Evolutionary conservation across 2,888 invertebrate genomes (phyloP).

Genomic region (Eueremaeus valkanovi): DNA sequence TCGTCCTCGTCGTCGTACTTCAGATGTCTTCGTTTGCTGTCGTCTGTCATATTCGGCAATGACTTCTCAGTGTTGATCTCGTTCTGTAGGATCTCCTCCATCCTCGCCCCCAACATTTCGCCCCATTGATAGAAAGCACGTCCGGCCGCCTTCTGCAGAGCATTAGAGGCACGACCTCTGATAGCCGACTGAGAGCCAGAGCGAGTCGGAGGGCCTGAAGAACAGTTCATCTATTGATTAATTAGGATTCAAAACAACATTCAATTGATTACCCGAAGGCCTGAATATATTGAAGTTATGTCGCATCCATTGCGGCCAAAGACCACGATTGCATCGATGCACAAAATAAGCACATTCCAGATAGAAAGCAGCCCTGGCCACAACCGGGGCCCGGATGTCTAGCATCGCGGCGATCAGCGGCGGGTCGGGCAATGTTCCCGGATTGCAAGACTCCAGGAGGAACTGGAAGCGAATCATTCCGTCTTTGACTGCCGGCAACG

Average conservation of each 20-base stretch:
- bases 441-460: slow-evolving; percentile 88
- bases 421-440: slow-evolving; percentile 93
- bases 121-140: slow-evolving; percentile 98
- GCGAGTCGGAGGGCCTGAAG: slow-evolving; percentile 22
- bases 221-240: not conserved
- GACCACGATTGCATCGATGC: slow-evolving; percentile 94
- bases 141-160: slow-evolving; percentile 72
- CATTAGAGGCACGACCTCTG: slow-evolving; percentile 37
- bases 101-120: slow-evolving; percentile 79
- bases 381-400: slow-evolving; percentile 90
- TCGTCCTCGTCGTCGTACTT: slow-evolving; percentile 59
- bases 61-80: slow-evolving; percentile 57
- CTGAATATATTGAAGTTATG: slow-evolving; percentile 71
- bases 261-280: slow-evolving; percentile 68
- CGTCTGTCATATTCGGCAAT: slow-evolving; percentile 26
- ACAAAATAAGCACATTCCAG: slow-evolving; percentile 95
- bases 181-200: slow-evolving; percentile 36
- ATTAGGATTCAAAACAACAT: not conserved
- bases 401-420: slow-evolving; percentile 88
- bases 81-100: slow-evolving; percentile 83
- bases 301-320: slow-evolving; percentile 98
- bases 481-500: slow-evolving; percentile 65
- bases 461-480: slow-evolving; percentile 88
- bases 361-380: slow-evolving; percentile 82
- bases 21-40: slow-evolving; percentile 24